Evolutionary conservation across 2,888 invertebrate genomes (phyloP).

Genomic region (Endomychus coccineus): DNA sequence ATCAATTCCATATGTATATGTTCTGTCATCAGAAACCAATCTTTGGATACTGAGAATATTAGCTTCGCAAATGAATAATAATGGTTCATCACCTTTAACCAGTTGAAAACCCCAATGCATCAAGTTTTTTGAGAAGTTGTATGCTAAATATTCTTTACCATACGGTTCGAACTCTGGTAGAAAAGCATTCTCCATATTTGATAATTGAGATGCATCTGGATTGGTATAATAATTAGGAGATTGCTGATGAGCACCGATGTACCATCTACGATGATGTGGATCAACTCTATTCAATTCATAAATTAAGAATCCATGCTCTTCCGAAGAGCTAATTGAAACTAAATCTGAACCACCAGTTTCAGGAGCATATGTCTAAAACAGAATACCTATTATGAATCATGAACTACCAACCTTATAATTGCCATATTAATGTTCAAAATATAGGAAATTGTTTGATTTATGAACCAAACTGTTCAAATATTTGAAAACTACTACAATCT

Average conservation of each 20-base stretch:
- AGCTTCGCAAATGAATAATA: slow-evolving; percentile 84
- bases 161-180: slow-evolving; percentile 55
- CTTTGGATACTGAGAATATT: slow-evolving; percentile 65
- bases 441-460: no score
- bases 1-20: slow-evolving; percentile 79
- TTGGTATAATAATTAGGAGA: slow-evolving; percentile 73
- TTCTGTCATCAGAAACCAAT: slow-evolving; percentile 66
- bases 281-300: slow-evolving; percentile 75
- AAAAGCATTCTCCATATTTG: slow-evolving; percentile 76
- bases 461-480: no score
- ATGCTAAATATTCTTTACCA: slow-evolving; percentile 69
- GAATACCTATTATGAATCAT: no score
- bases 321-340: slow-evolving; percentile 68
- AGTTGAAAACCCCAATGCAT: slow-evolving; percentile 82
- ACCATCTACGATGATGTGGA: slow-evolving; percentile 82
- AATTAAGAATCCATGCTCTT: slow-evolving; percentile 83
- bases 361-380: slow-evolving; percentile 51
- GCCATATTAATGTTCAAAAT: no score
- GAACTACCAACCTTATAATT: no score
- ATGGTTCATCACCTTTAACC: slow-evolving; percentile 67
- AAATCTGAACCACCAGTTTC: slow-evolving; percentile 60
- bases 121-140: slow-evolving; percentile 62
- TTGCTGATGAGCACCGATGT: slow-evolving; percentile 70
- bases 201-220: slow-evolving; percentile 74
- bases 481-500: no score